Evolutionary conservation across 1,140 invertebrate genomes (phyloP).

Genomic region (Conopomorpha cramerella): DNA sequence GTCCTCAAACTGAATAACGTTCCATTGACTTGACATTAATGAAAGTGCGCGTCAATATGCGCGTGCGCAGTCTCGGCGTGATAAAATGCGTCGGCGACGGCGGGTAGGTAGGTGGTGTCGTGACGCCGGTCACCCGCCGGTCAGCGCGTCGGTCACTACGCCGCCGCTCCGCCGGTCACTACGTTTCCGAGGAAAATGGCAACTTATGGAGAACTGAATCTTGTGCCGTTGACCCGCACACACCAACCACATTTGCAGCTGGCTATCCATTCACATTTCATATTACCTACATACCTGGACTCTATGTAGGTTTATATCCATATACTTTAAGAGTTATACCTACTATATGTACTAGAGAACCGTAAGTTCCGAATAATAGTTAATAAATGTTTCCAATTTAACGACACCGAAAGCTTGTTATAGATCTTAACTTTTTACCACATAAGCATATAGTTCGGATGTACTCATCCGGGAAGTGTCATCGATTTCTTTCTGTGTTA

Average conservation of each 20-base stretch:
- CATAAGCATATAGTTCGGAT: no score
- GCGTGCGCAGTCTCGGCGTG: constrained; percentile 37
- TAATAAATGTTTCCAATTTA: no score
- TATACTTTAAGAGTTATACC: no score
- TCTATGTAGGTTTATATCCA: constrained; percentile 20
- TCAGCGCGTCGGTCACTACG: constrained; percentile 8
- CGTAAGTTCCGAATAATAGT: no score
- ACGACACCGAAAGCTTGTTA: no score
- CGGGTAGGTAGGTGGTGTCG: constrained; percentile 18
- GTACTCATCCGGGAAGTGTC: no score
- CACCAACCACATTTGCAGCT: constrained; percentile 24
- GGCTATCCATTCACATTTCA: constrained; percentile 32
- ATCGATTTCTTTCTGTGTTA: no score
- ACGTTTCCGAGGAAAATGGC: constrained; percentile 57
- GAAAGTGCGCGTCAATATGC: constrained; percentile 39
- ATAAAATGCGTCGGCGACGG: constrained; percentile 39
- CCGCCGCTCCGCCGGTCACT: no score
- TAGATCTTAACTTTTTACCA: no score
- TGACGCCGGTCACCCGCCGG: constrained; percentile 11
- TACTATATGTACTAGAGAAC: no score
- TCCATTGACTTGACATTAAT: constrained; percentile 37
- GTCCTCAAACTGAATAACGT: constrained; percentile 16
- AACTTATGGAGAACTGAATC: constrained; percentile 52
- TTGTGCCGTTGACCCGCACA: constrained; percentile 41
- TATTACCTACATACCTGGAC: constrained; percentile 20